Conservation (phyloP, 2,113 vertebrate species). For the Antechinus stuartii region DNA sequence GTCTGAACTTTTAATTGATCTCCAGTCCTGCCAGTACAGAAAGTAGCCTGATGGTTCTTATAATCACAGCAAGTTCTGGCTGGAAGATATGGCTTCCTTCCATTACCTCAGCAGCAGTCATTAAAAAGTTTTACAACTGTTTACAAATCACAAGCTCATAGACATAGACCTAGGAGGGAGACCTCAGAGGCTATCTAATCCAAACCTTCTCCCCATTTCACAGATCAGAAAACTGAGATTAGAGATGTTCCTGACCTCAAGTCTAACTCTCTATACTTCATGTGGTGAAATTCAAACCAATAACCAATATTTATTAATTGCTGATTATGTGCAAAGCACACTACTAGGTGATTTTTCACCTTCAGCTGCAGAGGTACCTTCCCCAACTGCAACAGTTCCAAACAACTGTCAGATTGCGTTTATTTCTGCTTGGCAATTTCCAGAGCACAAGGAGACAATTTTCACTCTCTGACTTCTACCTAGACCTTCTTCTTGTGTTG, state of each 20-base stretch:
- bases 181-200: neutral
- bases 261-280: neutral
- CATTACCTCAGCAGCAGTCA: neutral
- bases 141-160: neutral
- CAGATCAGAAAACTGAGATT: slow-evolving; percentile 25
- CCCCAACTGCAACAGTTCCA: neutral
- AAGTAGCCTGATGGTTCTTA: neutral
- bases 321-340: neutral
- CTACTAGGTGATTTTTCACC: neutral
- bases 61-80: neutral
- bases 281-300: neutral
- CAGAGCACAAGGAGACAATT: neutral
- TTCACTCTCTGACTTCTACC: neutral
- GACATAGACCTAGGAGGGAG: neutral
- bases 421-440: neutral
- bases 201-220: slow-evolving; percentile 11
- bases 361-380: neutral
- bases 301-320: neutral
- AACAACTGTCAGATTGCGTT: neutral
- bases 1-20: neutral
- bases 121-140: neutral
- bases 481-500: neutral
- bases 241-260: neutral
- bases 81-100: neutral
- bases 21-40: neutral